Evolutionary conservation across 2,113 vertebrate genomes (phyloP).

Genomic region (Falcunculus frontatus): DNA sequence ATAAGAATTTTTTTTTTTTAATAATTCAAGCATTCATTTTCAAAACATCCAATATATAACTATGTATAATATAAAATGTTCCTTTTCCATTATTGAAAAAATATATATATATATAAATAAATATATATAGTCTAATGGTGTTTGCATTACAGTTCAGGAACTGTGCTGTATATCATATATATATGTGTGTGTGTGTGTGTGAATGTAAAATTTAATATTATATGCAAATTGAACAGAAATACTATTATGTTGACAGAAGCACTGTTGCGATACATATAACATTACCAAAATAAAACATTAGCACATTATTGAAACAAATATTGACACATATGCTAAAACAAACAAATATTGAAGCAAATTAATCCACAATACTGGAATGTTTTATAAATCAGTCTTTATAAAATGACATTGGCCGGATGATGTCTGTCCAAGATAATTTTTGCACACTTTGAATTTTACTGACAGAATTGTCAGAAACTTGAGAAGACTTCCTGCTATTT

Average conservation of each 20-base stretch:
- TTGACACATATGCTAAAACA: neutral
- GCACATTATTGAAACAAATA: neutral
- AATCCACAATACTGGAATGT: neutral
- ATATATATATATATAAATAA: neutral
- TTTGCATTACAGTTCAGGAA: neutral
- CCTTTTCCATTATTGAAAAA: neutral
- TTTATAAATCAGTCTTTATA: neutral
- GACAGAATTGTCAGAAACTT: neutral
- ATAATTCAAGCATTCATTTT: neutral
- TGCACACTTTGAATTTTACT: neutral
- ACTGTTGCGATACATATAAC: neutral
- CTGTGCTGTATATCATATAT: neutral
- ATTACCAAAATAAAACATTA: neutral
- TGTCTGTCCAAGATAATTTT: neutral
- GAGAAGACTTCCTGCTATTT: neutral
- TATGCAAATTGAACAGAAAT: neutral
- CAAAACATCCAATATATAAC: neutral
- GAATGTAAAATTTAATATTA: neutral
- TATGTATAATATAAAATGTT: neutral
- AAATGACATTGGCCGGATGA: neutral
- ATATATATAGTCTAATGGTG: neutral
- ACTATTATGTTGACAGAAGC: neutral
- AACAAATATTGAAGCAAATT: neutral
- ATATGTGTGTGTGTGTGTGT: neutral
- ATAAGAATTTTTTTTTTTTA: neutral